Evolutionary conservation across 1,140 invertebrate genomes (phyloP), one percentile per base, ranked within the genome.

Genomic region (Plodia interpunctella): DNA sequence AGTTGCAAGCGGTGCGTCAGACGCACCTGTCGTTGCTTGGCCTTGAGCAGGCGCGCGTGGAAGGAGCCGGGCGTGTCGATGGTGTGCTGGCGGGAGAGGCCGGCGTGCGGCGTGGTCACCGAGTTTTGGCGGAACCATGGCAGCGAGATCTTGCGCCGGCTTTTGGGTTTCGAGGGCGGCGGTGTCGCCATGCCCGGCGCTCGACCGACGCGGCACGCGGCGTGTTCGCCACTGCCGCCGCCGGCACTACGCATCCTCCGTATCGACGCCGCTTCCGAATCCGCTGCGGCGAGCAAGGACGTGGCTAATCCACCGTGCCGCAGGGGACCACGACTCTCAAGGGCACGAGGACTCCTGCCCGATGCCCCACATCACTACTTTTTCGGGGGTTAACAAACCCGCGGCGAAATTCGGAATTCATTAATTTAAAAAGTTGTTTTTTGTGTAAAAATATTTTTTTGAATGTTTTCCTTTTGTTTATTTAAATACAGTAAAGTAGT

Each of bases 21-120:
- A 64, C 60, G 70, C 60, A 88, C 86, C 86, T 88, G 86, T 63
- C 79, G 78, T 65, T 77, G 82, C 51, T 80, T 80, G 68, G 73
- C 73, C 61, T 85, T 86, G 62, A 94, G 90, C 59, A 94, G 90
- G 67, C 93, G 89, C 59, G 92, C 93, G 72, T 94, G 94, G 90
- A 96, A 95, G 44, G 95, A 95, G 76, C 94, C 92, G 67, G 96
- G 96, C 62, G 95, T 95, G 90, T 97, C 96, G 90, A 97, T 97
- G 84, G 96, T 97, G 77, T 97, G 95, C 83, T 97, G 96, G 18
- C 96, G 92, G 35, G 95, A 92, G 21, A 97, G 92, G 35, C 91
- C 90, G 59, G 93, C 92, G 77, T 95, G 94, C 30, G 93, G 90
- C 65, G 93, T 91, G 72, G 91, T 91, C 61, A 94, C 92, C 28